Base-by-base conservation (phyloP, 2,888 invertebrate species). In the Agrilus mali region DNA sequence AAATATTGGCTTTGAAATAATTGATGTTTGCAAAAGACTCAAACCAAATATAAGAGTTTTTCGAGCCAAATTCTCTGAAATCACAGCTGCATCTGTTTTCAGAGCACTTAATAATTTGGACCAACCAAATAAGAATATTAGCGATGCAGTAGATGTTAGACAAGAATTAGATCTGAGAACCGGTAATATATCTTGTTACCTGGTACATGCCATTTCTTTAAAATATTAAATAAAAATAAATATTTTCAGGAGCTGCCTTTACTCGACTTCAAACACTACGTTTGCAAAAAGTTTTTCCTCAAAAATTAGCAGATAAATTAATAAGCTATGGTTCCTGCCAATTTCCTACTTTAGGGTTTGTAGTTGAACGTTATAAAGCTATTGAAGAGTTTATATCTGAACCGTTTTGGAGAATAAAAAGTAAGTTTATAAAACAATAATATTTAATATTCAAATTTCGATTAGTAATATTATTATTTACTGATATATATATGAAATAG, bases 301-400 rank as follows among this genome's bases (percentile, higher is more conserved):
- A 69, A 33, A 77, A 76, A 53, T 70, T 89, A 40, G 74, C 80
- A 0, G 77, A 87, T 43, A 82, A 84, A 61, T 64, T 96, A 2
- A 85, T 99, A 38, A 97, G 96, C 65, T 99, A 99, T 64, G 98
- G 98, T 2, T 94, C 93, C 45, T 99, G 98, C 61, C 98, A 99
- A 67, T 97, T 99, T 65, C 98, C 98, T 5, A 99, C 98, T 0
- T 71, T 99, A n/a, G 98, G 98, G 2, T 99, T 99, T 75, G 96
- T 99, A n/a, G 97, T 95, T 0, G 95, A 98, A 65, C 75, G 98
- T 41, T 97, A 87, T 63, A 82, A 92, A 60, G 89, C 92, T 17
- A 83, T 93, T 38, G 84, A 93, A 63, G 80, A 79, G 49, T 99
- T 99, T 67, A 77, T 94, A 7, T 72, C 89, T 0, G 96, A 98